Conservation (phyloP, 2,888 invertebrate species). For the Patella ulyssiponensis region DNA sequence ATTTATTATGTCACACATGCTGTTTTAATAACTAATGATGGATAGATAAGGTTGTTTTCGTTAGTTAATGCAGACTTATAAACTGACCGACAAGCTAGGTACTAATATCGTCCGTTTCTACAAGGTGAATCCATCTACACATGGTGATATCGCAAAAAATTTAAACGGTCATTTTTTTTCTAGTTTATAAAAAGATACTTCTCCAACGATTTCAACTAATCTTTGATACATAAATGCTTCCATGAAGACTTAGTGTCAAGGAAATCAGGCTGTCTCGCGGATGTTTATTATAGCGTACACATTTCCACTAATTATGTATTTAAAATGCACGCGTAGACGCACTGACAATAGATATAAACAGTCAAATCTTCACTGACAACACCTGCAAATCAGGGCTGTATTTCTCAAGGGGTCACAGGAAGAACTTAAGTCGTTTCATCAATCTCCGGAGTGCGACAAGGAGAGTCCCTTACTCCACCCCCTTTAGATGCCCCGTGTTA, state of each 20-base stretch:
- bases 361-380: neutral
- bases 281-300: neutral
- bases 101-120: too few relatives aligned
- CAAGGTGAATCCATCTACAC: too few relatives aligned
- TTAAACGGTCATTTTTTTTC: neutral
- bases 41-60: too few relatives aligned
- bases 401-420: neutral
- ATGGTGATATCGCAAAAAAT: too few relatives aligned
- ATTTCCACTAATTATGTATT: neutral
- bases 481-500: neutral
- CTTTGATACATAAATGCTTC: too few relatives aligned
- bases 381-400: neutral
- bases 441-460: neutral
- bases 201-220: too few relatives aligned
- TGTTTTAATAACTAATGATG: too few relatives aligned
- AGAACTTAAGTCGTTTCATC: conserved; percentile 1
- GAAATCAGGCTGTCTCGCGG: neutral
- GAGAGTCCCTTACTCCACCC: neutral
- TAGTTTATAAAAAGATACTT: too few relatives aligned
- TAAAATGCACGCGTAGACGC: conserved; percentile 2
- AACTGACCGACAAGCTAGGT: too few relatives aligned
- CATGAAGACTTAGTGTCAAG: neutral
- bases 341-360: neutral
- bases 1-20: too few relatives aligned
- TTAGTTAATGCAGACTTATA: too few relatives aligned